phyloP scores from a whole-genome alignment of 2,113 vertebrate genomes.

The Ictalurus punctatus region DNA sequence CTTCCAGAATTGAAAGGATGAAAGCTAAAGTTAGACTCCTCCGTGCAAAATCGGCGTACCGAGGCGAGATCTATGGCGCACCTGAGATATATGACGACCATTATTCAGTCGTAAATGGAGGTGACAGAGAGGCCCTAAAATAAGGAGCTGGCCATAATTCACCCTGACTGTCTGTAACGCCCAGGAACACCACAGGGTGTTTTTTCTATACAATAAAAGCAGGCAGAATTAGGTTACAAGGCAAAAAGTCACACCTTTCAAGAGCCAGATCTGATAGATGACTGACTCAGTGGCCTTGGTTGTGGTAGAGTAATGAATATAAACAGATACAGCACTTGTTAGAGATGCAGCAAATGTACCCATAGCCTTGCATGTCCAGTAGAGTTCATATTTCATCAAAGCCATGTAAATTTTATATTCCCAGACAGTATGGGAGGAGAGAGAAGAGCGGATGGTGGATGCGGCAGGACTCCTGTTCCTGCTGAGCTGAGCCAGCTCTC shows the following conservation, averaged over 20 bases:
- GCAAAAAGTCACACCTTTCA: not conserved
- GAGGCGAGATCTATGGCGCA: constrained; percentile 36
- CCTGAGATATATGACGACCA: constrained; percentile 42
- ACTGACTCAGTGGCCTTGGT: not conserved
- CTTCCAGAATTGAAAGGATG: constrained; percentile 20
- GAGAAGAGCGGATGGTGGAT: not conserved
- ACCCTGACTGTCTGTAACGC: constrained; percentile 33
- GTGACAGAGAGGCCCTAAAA: constrained; percentile 47
- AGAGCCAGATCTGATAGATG: not conserved
- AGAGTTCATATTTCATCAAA: constrained; percentile 62
- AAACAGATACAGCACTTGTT: constrained; percentile 53
- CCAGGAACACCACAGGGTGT: constrained; percentile 8
- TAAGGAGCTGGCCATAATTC: constrained; percentile 44
- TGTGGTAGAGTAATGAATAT: constrained; percentile 58
- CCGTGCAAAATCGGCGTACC: constrained; percentile 16
- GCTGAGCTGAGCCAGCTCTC: constrained; percentile 84
- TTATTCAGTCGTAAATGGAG: constrained; percentile 48
- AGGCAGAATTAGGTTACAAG: not conserved
- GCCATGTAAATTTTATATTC: constrained; percentile 41
- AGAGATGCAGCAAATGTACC: constrained; percentile 48
- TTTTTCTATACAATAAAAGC: not conserved
- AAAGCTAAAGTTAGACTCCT: constrained; percentile 41
- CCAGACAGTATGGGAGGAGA: not conserved
- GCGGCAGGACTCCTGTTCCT: constrained; percentile 77
- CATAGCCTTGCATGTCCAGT: constrained; percentile 38